phyloP scores from a whole-genome alignment of 2,797 vertebrate species.

The Nannoperca australis region DNA sequence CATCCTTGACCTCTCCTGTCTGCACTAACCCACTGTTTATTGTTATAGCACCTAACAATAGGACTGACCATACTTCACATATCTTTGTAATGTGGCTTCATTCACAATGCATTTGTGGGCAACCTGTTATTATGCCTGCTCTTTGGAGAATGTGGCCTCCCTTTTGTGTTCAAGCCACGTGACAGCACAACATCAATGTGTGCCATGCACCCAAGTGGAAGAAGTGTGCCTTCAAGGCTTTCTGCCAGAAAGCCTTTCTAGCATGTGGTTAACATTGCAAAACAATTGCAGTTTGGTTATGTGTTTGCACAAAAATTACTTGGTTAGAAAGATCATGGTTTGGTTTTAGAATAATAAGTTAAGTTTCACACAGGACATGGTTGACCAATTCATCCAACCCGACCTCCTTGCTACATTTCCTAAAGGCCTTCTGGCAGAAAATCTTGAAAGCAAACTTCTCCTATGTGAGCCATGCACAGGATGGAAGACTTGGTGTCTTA shows the following conservation, averaged over 20 bases:
- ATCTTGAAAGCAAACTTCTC: no score
- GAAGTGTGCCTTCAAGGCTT: no score
- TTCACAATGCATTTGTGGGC: not conserved
- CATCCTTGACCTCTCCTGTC: slow-evolving; percentile 29
- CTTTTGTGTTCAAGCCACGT: not conserved
- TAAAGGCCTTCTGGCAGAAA: no score
- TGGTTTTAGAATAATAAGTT: no score
- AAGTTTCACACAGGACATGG: no score
- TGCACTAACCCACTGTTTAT: not conserved
- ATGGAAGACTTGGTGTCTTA: not conserved
- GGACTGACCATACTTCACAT: not conserved
- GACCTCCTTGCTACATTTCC: no score
- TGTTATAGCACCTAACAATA: not conserved
- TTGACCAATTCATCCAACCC: no score
- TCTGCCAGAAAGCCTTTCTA: no score
- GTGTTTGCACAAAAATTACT: no score
- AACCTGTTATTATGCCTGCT: not conserved
- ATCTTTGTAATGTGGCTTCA: not conserved
- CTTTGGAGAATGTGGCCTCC: slow-evolving; percentile 8
- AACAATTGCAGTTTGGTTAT: no score
- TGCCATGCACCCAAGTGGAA: not conserved
- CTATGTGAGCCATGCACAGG: not conserved
- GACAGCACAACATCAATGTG: not conserved
- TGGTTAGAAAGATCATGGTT: no score
- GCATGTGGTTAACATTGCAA: no score